Evolutionary conservation across 2,797 vertebrate genomes (phyloP).

Genomic region (Borostomias antarcticus): DNA sequence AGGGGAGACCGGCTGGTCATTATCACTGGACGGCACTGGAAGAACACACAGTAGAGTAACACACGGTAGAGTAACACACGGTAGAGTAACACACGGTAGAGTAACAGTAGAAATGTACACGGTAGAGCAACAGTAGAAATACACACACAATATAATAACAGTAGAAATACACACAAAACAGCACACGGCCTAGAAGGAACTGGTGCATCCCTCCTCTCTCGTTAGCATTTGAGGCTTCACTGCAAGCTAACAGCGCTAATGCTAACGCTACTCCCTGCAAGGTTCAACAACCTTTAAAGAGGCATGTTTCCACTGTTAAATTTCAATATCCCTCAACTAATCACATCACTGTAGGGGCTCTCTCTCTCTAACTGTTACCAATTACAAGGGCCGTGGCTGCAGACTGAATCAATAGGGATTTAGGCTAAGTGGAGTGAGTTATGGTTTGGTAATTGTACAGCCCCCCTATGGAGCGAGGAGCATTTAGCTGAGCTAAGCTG

Average conservation of each 20-base stretch:
- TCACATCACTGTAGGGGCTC: too few relatives aligned
- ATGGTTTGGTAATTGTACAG: conserved; percentile 22
- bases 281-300: background rate
- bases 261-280: background rate
- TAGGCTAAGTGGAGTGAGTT: conserved; percentile 3
- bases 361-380: too few relatives aligned
- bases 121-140: conserved; percentile 16
- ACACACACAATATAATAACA: conserved; percentile 21
- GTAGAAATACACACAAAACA: conserved; percentile 37
- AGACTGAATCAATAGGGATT: conserved; percentile 13
- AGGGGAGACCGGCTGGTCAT: conserved; percentile 68
- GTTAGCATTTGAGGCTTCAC: conserved; percentile 24
- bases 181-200: conserved; percentile 70
- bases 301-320: too few relatives aligned
- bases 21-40: conserved; percentile 76
- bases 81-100: conserved; percentile 65
- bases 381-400: too few relatives aligned
- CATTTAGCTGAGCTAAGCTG: conserved; percentile 18
- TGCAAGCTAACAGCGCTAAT: background rate
- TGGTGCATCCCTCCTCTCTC: conserved; percentile 58
- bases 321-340: background rate
- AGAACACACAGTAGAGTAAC: conserved; percentile 75
- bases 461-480: background rate
- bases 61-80: conserved; percentile 59
- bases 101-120: conserved; percentile 41